phyloP scores from a whole-genome alignment of 2,888 invertebrate species.

The Frankliniella fusca region DNA sequence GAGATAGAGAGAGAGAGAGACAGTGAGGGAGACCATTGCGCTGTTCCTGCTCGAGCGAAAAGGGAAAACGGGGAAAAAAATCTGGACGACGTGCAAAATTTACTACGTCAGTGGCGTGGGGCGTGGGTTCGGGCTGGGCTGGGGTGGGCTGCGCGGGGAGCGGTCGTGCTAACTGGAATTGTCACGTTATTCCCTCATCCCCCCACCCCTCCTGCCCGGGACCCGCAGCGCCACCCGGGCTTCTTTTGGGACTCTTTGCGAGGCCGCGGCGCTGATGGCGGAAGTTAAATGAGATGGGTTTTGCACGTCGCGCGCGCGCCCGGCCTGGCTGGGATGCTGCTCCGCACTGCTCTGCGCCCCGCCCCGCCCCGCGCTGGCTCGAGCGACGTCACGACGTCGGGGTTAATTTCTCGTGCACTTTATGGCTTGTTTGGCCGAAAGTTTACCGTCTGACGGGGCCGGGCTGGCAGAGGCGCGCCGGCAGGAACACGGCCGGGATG shows the following conservation, averaged over 20 bases:
- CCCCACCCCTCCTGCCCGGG: background rate
- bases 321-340: background rate
- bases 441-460: background rate
- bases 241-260: constrained; percentile 1
- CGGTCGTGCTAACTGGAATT: constrained; percentile 16
- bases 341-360: background rate
- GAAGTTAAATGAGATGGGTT: constrained; percentile 19
- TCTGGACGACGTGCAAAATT: constrained; percentile 5
- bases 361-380: background rate
- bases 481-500: background rate
- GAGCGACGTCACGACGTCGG: background rate
- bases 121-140: too few relatives aligned
- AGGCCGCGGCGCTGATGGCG: constrained; percentile 11
- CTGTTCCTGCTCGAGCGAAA: background rate
- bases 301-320: background rate
- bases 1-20: too few relatives aligned
- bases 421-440: constrained; percentile 15
- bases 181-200: constrained; percentile 12
- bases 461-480: background rate
- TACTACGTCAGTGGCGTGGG: background rate
- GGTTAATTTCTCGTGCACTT: constrained; percentile 22
- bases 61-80: background rate
- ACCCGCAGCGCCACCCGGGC: background rate
- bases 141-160: background rate
- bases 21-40: background rate